These are phyloP conservation scores for Caiman crocodilus DNA, from an alignment of 2,797 vertebrate genomes.

Conservation along the genomic window DNA sequence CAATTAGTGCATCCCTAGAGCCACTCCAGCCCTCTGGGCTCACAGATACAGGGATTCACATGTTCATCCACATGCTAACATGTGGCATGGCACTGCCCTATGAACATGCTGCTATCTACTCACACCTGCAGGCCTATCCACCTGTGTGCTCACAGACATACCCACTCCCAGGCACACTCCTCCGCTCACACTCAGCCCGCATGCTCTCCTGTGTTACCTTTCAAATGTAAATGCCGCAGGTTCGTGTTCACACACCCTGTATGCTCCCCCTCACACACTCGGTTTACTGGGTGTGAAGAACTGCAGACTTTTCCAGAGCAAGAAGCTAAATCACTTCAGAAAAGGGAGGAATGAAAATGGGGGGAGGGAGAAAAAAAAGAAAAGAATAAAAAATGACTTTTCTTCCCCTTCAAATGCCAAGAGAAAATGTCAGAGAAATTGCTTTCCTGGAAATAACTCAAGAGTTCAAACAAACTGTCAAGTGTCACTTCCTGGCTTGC, in stretches of 20 bases:
- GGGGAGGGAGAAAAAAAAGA: background rate
- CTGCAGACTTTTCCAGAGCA: conserved; percentile 5
- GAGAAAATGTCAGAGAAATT: conserved; percentile 82
- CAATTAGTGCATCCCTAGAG: background rate
- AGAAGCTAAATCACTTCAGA: conserved; percentile 25
- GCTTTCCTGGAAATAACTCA: conserved; percentile 76
- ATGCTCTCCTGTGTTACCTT: rapidly evolving
- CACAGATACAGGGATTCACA: background rate
- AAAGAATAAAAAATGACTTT: conserved; percentile 33
- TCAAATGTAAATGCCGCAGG: rapidly evolving
- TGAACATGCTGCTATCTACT: too few species aligned
- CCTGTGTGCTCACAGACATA: background rate
- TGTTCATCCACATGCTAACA: background rate
- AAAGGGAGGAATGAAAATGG: conserved; percentile 18
- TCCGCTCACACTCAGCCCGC: background rate
- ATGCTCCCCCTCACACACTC: background rate
- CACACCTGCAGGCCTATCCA: too few species aligned
- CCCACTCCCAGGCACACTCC: background rate
- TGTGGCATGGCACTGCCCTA: too few species aligned
- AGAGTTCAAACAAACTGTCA: conserved; percentile 73
- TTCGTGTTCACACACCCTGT: background rate
- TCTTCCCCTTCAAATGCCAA: conserved; percentile 77
- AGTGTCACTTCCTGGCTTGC: conserved; percentile 26
- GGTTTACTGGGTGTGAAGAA: background rate
- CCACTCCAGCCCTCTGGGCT: background rate